Evolutionary conservation across 1,140 invertebrate species (phyloP).

Genomic region (Calliphora vicina): DNA sequence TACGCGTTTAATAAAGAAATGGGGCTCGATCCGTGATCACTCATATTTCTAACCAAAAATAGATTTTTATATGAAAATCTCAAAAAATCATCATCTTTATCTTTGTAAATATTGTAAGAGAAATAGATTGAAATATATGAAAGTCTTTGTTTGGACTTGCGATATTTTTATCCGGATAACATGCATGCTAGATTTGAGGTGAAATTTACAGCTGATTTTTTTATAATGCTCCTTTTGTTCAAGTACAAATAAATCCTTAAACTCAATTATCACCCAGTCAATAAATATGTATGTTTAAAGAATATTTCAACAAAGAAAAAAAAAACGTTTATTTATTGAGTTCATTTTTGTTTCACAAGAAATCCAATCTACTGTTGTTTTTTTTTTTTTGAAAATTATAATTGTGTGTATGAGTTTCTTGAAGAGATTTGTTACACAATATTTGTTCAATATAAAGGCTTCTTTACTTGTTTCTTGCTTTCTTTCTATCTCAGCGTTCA

Average conservation of each 20-base stretch:
- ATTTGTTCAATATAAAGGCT: not conserved
- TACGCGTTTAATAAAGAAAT: too few species aligned
- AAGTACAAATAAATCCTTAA: not conserved
- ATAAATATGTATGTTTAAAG: not conserved
- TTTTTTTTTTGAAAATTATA: not conserved
- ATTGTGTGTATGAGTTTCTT: not conserved
- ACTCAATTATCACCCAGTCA: not conserved
- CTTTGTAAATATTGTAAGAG: too few species aligned
- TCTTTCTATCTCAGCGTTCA: not conserved
- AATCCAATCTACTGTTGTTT: not conserved
- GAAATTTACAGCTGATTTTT: too few species aligned
- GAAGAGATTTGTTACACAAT: not conserved
- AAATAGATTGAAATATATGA: too few species aligned
- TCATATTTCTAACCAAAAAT: too few species aligned
- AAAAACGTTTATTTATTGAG: not conserved
- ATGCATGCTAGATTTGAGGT: too few species aligned
- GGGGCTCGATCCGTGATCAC: too few species aligned
- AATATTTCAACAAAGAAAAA: not conserved
- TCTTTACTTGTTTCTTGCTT: not conserved
- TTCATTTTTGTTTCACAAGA: not conserved
- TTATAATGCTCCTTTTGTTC: too few species aligned
- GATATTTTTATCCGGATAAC: too few species aligned
- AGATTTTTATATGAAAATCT: too few species aligned
- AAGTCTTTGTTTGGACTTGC: too few species aligned
- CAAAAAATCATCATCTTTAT: too few species aligned